phyloP scores from a whole-genome alignment of 2,888 invertebrate genomes.

The Hypselothyrea guttata region DNA sequence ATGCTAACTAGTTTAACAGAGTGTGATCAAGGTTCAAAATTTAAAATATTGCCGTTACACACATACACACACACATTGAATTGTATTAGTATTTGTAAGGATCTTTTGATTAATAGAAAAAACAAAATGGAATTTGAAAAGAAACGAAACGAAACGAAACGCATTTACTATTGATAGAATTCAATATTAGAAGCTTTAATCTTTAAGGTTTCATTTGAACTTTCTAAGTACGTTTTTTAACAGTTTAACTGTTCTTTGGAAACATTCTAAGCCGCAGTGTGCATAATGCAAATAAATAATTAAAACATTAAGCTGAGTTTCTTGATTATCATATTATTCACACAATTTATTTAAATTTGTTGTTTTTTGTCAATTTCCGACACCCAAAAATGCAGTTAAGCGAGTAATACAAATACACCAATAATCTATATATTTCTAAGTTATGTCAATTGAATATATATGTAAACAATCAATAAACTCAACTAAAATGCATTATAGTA shows the following conservation, averaged over 20 bases:
- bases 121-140: conserved; percentile 24
- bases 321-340: conserved; percentile 54
- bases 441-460: conserved; percentile 46
- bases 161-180: conserved; percentile 34
- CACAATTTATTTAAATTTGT: neutral
- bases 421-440: conserved; percentile 40
- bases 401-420: conserved; percentile 62
- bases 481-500: conserved; percentile 69
- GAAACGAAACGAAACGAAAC: conserved; percentile 34
- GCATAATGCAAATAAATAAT: conserved; percentile 81
- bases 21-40: conserved; percentile 52
- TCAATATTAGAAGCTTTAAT: conserved; percentile 37
- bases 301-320: conserved; percentile 77
- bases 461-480: conserved; percentile 71
- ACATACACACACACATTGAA: conserved; percentile 24
- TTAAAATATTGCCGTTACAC: conserved; percentile 31
- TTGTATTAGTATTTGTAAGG: conserved; percentile 16
- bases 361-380: conserved; percentile 13
- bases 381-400: conserved; percentile 67
- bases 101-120: conserved; percentile 11
- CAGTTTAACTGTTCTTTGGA: conserved; percentile 50
- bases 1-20: conserved; percentile 50
- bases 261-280: conserved; percentile 81
- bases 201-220: conserved; percentile 30
- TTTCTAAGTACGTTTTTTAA: conserved; percentile 53